Percentiles rank a stretch among this genome's conserved stretches.
Conservation (phyloP, 2,888 invertebrate genomes). For the Anoncus sp. region DNA sequence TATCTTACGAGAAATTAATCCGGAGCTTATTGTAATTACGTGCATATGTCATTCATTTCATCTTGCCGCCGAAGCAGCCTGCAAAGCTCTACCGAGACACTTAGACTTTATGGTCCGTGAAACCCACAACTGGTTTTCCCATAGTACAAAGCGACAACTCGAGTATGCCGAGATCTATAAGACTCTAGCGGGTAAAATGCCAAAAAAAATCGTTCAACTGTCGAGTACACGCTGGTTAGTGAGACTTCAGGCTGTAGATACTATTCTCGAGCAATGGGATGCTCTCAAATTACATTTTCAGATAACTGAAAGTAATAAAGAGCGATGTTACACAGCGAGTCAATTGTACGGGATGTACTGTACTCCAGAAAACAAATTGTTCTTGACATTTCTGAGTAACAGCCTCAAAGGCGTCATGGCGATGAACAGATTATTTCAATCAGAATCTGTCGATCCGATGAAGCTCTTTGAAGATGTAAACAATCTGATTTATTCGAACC, state of each 20-base stretch:
- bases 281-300: slow-evolving; percentile 71
- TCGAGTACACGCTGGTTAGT: slow-evolving; percentile 70
- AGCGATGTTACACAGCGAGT: slow-evolving; percentile 60
- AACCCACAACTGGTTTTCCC: slow-evolving; percentile 70
- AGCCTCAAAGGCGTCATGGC: not conserved
- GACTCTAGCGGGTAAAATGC: slow-evolving; percentile 44
- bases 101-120: slow-evolving; percentile 67
- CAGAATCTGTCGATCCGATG: too few relatives aligned
- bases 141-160: slow-evolving; percentile 69
- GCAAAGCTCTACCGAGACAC: slow-evolving; percentile 57
- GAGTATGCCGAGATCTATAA: slow-evolving; percentile 65
- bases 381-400: slow-evolving; percentile 47
- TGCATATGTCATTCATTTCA: slow-evolving; percentile 59
- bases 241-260: too few relatives aligned
- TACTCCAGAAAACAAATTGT: slow-evolving; percentile 60
- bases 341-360: slow-evolving; percentile 62
- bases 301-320: slow-evolving; percentile 60
- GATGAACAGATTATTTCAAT: too few relatives aligned
- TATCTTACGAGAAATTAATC: slow-evolving; percentile 59
- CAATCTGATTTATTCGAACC: slow-evolving; percentile 11
- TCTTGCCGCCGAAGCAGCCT: slow-evolving; percentile 59
- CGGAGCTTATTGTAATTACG: slow-evolving; percentile 51
- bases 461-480: slow-evolving; percentile 32
- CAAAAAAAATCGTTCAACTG: slow-evolving; percentile 65
- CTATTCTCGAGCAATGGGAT: slow-evolving; percentile 74